phyloP scores from a whole-genome alignment of 1,140 invertebrate species.

The Galleria mellonella region DNA sequence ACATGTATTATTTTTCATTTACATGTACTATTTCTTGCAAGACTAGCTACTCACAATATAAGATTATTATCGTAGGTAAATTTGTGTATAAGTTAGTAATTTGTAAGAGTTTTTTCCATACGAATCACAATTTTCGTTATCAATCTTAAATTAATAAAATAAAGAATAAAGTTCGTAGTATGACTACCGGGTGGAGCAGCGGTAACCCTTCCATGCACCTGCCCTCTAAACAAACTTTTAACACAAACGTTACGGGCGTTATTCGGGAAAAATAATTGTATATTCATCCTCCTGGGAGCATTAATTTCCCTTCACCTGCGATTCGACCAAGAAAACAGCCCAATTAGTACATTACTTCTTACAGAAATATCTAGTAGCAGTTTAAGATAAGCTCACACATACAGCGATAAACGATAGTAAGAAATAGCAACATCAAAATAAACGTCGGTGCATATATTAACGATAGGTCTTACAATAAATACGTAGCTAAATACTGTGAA shows the following conservation, averaged over 20 bases:
- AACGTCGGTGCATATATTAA: too few relatives aligned
- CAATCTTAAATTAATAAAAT: not conserved
- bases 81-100: too few relatives aligned
- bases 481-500: too few relatives aligned
- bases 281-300: constrained; percentile 56
- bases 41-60: too few relatives aligned
- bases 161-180: too few relatives aligned
- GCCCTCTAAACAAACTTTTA: constrained; percentile 57
- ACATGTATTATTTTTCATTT: too few relatives aligned
- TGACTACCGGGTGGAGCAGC: not conserved
- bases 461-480: too few relatives aligned
- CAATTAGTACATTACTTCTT: constrained; percentile 59
- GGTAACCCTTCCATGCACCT: constrained; percentile 53
- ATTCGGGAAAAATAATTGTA: constrained; percentile 59
- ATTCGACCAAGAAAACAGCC: constrained; percentile 45
- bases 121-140: too few relatives aligned
- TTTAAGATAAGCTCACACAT: not conserved
- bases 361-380: constrained; percentile 7
- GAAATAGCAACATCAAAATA: too few relatives aligned
- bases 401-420: too few relatives aligned
- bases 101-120: not conserved
- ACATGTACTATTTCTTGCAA: too few relatives aligned
- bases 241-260: constrained; percentile 44
- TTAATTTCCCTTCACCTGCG: constrained; percentile 60
- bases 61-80: too few relatives aligned